Evolutionary conservation across 37 sponge, comb jelly and placozoan species (phyloP).

Genomic region (Theonella swinhoei): DNA sequence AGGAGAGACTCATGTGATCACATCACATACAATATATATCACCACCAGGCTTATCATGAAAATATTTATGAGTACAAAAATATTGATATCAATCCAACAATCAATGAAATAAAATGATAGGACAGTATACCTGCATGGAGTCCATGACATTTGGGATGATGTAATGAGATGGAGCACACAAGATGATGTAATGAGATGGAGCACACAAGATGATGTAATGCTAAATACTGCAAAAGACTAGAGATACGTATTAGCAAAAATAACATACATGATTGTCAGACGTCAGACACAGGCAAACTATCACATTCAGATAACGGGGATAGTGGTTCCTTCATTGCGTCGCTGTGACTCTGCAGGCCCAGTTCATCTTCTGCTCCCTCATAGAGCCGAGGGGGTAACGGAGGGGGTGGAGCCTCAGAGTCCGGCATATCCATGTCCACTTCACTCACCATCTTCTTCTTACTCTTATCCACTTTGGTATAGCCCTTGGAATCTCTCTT

Average conservation of each 20-base stretch:
- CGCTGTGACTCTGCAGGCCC: background rate
- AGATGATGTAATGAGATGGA: background rate
- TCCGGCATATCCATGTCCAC: background rate
- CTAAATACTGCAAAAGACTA: no score
- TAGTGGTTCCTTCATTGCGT: background rate
- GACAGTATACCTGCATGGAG: background rate
- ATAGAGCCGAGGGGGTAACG: constrained; percentile 35
- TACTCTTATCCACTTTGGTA: constrained; percentile 54
- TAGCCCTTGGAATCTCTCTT: constrained; percentile 28
- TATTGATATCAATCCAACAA: background rate
- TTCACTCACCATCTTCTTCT: constrained; percentile 7
- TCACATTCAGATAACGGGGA: background rate
- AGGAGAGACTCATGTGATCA: background rate
- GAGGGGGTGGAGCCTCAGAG: constrained; percentile 16
- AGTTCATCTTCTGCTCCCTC: background rate
- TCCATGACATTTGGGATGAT: background rate
- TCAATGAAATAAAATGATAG: background rate
- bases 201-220: background rate
- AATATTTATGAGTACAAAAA: no score
- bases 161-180: background rate
- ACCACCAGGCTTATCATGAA: no score
- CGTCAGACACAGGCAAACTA: background rate
- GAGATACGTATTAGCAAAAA: no score
- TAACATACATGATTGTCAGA: no score
- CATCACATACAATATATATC: no score